Percentiles rank a stretch among this genome's conserved stretches.
Conservation (phyloP, 1,140 invertebrate species). For the Drosophila sechellia region DNA sequence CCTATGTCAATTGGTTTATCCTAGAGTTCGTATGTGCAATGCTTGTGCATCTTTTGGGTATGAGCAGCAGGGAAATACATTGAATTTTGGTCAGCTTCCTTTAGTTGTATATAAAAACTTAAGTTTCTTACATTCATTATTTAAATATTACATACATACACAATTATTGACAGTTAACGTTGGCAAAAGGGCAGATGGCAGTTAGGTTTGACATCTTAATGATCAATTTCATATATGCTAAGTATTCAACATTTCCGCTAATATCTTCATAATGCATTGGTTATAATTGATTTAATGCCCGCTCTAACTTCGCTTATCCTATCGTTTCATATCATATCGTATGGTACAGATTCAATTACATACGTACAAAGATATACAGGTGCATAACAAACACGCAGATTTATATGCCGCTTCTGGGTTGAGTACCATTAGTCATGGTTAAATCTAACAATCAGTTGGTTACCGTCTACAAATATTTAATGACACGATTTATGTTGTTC, state of each 20-base stretch:
- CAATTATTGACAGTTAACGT: constrained; percentile 69
- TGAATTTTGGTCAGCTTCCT: constrained; percentile 39
- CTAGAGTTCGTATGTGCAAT: constrained; percentile 34
- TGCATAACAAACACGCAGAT: constrained; percentile 57
- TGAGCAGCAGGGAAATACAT: constrained; percentile 24
- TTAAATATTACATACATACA: constrained; percentile 55
- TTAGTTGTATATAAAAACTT: constrained; percentile 33
- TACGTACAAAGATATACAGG: constrained; percentile 66
- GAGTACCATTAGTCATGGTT: constrained; percentile 7
- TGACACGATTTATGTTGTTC: constrained; percentile 19
- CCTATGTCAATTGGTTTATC: constrained; percentile 13
- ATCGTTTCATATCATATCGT: constrained; percentile 12
- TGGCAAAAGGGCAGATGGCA: constrained; percentile 72
- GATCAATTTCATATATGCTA: constrained; percentile 36
- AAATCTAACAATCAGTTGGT: constrained; percentile 39
- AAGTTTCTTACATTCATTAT: constrained; percentile 16
- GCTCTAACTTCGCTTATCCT: constrained; percentile 18
- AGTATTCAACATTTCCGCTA: constrained; percentile 44
- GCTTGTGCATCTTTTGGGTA: constrained; percentile 27
- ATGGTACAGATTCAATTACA: constrained; percentile 60
- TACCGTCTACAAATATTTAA: constrained; percentile 23
- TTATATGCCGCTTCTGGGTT: constrained; percentile 44
- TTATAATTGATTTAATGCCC: constrained; percentile 40
- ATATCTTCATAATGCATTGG: constrained; percentile 24
- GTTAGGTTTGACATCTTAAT: constrained; percentile 41